These are phyloP conservation scores for Donacobius atricapilla DNA, from an alignment of 2,113 vertebrate species.

Conservation along the genomic window DNA sequence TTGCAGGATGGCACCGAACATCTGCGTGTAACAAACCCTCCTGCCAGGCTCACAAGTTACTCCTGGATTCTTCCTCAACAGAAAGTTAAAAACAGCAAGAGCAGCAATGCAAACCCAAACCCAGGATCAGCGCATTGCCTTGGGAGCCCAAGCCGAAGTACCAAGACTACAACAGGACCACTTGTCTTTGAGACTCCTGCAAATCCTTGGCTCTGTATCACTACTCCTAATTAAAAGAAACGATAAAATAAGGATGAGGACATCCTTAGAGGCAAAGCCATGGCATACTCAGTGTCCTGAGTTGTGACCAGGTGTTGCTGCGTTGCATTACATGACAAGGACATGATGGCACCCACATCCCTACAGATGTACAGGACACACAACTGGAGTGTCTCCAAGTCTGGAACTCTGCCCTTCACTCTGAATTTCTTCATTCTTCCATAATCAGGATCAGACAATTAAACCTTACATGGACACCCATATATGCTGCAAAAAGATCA, in stretches of 20 bases:
- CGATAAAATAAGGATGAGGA: neutral
- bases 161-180: neutral
- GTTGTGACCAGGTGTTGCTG: neutral
- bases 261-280: neutral
- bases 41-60: neutral
- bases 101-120: neutral
- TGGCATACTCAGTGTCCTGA: neutral
- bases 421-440: neutral
- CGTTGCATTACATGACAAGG: accelerated
- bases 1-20: neutral
- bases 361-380: neutral
- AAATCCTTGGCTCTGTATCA: neutral
- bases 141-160: accelerated
- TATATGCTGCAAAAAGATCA: neutral
- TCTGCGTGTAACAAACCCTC: neutral
- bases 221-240: neutral
- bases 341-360: neutral
- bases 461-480: neutral
- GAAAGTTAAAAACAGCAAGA: neutral
- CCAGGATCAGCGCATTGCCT: accelerated
- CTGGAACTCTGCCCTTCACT: neutral
- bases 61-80: neutral
- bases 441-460: neutral
- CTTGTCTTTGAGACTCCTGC: neutral
- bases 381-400: neutral